Evolutionary conservation across 2,888 invertebrate genomes (phyloP).

Genomic region (Rhodophaea formosa): DNA sequence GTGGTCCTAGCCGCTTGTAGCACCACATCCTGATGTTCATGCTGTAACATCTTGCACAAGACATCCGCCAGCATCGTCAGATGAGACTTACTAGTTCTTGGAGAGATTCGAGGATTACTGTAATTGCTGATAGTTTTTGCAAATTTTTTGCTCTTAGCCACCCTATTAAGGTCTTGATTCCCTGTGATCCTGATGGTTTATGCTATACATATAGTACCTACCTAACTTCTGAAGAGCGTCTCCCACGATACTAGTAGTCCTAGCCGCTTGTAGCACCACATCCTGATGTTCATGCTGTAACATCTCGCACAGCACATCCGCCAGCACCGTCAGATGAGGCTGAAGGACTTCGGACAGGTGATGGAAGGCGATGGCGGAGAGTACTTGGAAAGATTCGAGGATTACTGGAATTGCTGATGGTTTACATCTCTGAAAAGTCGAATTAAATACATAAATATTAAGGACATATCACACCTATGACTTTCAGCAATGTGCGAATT

Average conservation of each 20-base stretch:
- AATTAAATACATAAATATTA: too few species aligned
- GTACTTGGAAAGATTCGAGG: slow-evolving; percentile 88
- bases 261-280: slow-evolving; percentile 86
- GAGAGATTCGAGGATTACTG: slow-evolving; percentile 89
- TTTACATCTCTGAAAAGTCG: slow-evolving; percentile 54
- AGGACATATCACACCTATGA: too few species aligned
- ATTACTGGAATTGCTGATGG: slow-evolving; percentile 84
- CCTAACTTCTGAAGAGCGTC: slow-evolving; percentile 82
- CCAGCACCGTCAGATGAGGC: slow-evolving; percentile 81
- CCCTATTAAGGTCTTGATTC: too few species aligned
- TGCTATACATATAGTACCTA: slow-evolving; percentile 34
- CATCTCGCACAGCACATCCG: slow-evolving; percentile 81
- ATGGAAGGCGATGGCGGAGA: slow-evolving; percentile 82
- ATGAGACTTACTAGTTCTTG: slow-evolving; percentile 84
- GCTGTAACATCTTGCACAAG: slow-evolving; percentile 82
- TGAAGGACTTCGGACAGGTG: slow-evolving; percentile 80
- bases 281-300: slow-evolving; percentile 84
- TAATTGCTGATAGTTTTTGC: slow-evolving; percentile 68
- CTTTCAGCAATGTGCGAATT: too few species aligned
- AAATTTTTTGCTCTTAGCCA: too few species aligned
- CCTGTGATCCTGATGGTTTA: too few species aligned
- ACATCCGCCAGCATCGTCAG: slow-evolving; percentile 82
- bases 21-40: slow-evolving; percentile 83
- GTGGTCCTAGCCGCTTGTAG: slow-evolving; percentile 86
- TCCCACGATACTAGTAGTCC: slow-evolving; percentile 85